Base-by-base conservation (phyloP, 2,113 vertebrate genomes). In the Blennius ocellaris region DNA sequence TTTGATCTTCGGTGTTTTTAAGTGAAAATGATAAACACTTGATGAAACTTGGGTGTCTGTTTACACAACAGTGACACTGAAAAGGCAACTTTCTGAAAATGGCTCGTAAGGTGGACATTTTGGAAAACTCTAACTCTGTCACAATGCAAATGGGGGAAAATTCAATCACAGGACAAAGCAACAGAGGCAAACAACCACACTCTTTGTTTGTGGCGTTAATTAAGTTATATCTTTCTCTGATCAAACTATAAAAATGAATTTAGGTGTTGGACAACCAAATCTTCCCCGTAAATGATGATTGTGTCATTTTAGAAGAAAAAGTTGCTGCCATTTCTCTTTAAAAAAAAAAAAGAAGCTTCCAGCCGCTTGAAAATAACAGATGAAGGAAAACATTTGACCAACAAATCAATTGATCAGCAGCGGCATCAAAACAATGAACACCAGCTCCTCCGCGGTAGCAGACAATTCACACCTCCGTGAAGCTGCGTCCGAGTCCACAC, bases 201-300 rank as follows among this genome's bases (percentile, higher is more conserved):
- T 47, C 45, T 52, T 51, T 63, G 14, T 15, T 10, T 30, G 11
- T 17, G 8, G 10, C 30, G 3, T 11, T 52, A 36, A 15, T 45
- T 30, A 15, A 70, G 45, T 39, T 74, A 9, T 50, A 54, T 56
- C 59, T 76, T 11, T 8, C 30, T 11, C 2, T 62, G 52, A 66
- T 16, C 56, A 8, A 63, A 6, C 12, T 43, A 47, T 73, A 76
- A 59, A 66, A 10, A 0, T 0, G 44, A 76, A 11, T 57, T 39
- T 45, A 56, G 8, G 4, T 57, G 16, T 40, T 30, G 9, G 12
- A 74, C 52, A 47, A 52, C 7, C 62, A 30, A 51, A 68, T 1
- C 11, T 51, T 8, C 11, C 38, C 37, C 47, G 56, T 39, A 63
- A 38, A 76, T 51, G 1, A 47, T 60, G 8, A 66, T 41, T 73